Base-by-base conservation (phyloP, 2,888 invertebrate genomes). In the Drosophila parthenogenetica region DNA sequence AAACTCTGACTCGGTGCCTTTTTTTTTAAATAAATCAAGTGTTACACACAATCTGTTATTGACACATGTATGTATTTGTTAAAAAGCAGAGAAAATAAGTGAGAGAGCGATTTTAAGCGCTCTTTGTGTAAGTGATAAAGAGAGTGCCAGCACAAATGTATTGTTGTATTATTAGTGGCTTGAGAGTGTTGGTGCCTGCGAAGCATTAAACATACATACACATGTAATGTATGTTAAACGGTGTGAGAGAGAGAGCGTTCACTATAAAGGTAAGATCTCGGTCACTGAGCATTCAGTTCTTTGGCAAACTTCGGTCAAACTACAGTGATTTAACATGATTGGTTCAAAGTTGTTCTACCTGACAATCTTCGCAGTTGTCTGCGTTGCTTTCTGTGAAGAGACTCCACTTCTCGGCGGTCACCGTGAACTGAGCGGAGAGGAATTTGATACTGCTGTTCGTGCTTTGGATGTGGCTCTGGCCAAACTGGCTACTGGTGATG, bases 401-500 rank as follows among this genome's bases (percentile, higher is more conserved):
- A 1, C 0, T 0, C 13, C 1, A 0, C 2, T 69, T 46, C 0
- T 69, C 5, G 87, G 89, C 10, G 87, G 86, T 1, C 29, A 29
- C 7, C 22, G 0, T 2, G 46, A 64, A 8, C 43, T 83, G 5
- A 53, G 22, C 29, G 79, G 74, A 13, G 19, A 68, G 1, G 14
- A 40, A 0, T 32, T 63, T 14, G 50, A 67, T 7, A 22, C 54
- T 7, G 81, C 81, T 11, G n/a, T 70, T 25, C 22, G 45, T 0
- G 7, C 17, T 0, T 53, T 82, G 10, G 16, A 81, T n/a, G n/a
- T 13, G 5, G 35, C 70, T 11, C 57, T 82, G 11, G 17, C 40
- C 4, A 69, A 66, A 8, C 10, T 82, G 59, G 66, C 72, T 13
- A 55, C 60, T 1, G 69, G 75, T 0, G 84, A 75, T 49, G 87